Evolutionary conservation across 2,797 vertebrate species (phyloP), one percentile per base, ranked within the genome.

Genomic region (Scyliorhinus canicula): DNA sequence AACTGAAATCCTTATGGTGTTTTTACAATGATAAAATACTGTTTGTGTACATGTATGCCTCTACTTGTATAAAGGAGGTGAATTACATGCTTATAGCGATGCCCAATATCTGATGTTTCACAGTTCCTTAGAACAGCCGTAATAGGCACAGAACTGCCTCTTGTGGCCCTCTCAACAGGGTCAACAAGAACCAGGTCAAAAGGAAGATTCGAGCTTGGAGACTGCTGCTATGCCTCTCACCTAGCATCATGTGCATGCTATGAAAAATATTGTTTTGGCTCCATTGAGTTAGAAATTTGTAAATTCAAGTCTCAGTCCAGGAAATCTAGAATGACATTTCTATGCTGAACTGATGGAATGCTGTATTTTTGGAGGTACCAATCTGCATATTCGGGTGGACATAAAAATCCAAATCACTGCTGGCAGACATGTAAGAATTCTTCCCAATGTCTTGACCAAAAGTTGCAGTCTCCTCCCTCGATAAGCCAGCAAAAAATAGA

Each of bases 11-110:
- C 50, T 71, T 31, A 71, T 26, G 21, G 40, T n/a, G 85, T 88
- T 88, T 88, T 88, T 88, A 57, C 85, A 57, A n/a, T 65, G 57
- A 65, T 91, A 91, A 91, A 91, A 35, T 91, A 55, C 16, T 63
- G 35, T 40, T 91, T 8, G 9, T 91, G 40, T 60, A 19, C 7
- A 91, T 12, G 9, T 26, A 24, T 91, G 57, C n/a, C 21, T 26
- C 21, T 5, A 60, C 28, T 91, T 11, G 52, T 88, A 57, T n/a
- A 21, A 88, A 88, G 31, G 12, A 88, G 85, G 31, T 21, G 31
- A 57, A 57, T 88, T 88, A 52, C 50, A 88, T 14, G 16, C 28
- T 88, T 88, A 11, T 0, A 57, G 4, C 4, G 5, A 3, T 88
- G 31, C 52, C 52, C 19, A 57, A 52, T 31, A 88, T 3, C 55